These are phyloP conservation scores for Otis tarda DNA, from an alignment of 2,113 vertebrate genomes.

Conservation along the genomic window DNA sequence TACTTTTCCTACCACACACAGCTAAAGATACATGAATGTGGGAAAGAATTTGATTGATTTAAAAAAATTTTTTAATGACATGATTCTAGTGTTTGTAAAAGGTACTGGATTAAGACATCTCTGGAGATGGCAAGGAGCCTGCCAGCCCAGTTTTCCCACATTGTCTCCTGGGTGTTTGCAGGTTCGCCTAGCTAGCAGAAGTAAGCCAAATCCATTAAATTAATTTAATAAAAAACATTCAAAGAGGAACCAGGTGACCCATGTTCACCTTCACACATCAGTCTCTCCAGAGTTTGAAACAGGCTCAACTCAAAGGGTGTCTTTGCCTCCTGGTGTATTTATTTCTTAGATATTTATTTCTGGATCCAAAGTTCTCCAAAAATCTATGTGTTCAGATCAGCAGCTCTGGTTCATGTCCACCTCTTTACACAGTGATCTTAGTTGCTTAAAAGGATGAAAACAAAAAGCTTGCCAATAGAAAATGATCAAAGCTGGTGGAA, in stretches of 20 bases:
- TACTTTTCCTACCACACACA: slow-evolving; percentile 47
- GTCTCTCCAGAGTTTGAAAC: background rate
- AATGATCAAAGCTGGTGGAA: slow-evolving; percentile 26
- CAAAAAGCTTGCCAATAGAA: background rate
- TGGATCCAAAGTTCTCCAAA: background rate
- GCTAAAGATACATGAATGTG: background rate
- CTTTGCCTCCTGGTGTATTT: background rate
- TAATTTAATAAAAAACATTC: background rate
- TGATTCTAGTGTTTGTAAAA: background rate
- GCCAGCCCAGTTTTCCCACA: background rate
- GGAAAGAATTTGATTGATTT: slow-evolving; percentile 11
- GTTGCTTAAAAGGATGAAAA: slow-evolving; percentile 15
- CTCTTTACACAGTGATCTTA: background rate
- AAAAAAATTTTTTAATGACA: background rate
- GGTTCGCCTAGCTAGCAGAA: background rate
- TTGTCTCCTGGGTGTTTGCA: background rate
- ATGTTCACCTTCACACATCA: background rate
- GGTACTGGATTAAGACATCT: background rate
- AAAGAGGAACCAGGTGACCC: background rate
- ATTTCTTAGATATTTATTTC: slow-evolving; percentile 4
- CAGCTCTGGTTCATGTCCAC: background rate
- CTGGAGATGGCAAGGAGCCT: background rate
- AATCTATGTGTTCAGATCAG: background rate
- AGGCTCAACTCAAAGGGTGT: background rate
- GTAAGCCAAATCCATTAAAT: background rate